A percentile compares a stretch with the other conserved stretches of the same genome.
These are phyloP conservation scores for Cydia strobilella DNA, from an alignment of 1,140 invertebrate genomes.

Conservation along the genomic window DNA sequence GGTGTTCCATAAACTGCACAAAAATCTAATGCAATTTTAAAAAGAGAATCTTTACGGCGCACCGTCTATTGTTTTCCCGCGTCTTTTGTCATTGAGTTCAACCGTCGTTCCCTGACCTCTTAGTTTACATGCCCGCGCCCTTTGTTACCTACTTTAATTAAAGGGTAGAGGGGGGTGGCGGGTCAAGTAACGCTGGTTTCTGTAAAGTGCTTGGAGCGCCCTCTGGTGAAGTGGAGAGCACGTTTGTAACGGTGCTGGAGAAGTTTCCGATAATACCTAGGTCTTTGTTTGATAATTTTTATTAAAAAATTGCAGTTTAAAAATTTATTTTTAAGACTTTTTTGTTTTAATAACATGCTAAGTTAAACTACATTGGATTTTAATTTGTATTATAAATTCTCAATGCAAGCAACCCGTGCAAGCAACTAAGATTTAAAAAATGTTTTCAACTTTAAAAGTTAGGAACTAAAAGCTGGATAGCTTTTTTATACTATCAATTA, in stretches of 20 bases:
- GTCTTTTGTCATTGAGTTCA: constrained; percentile 48
- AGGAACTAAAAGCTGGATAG: no score
- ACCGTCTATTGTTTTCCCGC: constrained; percentile 46
- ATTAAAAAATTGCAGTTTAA: constrained; percentile 42
- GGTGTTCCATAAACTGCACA: constrained; percentile 44
- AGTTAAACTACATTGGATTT: no score
- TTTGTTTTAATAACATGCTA: not conserved
- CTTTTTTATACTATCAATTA: no score
- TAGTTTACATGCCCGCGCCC: constrained; percentile 32
- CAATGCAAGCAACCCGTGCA: no score
- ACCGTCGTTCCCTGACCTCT: constrained; percentile 41
- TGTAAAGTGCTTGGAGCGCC: constrained; percentile 42
- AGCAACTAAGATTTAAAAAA: no score
- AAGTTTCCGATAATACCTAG: constrained; percentile 52
- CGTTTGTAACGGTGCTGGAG: constrained; percentile 50
- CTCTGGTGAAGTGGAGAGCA: constrained; percentile 43
- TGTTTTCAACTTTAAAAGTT: no score
- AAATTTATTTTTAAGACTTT: not conserved
- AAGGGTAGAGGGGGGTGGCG: constrained; percentile 27
- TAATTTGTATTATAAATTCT: no score
- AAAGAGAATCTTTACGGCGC: constrained; percentile 46
- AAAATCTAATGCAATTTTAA: constrained; percentile 44
- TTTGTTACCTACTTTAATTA: constrained; percentile 36
- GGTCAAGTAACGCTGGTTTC: constrained; percentile 37
- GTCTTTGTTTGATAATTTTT: constrained; percentile 51